These are phyloP conservation scores for Ips typographus DNA, from an alignment of 1,140 invertebrate species.

Conservation along the genomic window DNA sequence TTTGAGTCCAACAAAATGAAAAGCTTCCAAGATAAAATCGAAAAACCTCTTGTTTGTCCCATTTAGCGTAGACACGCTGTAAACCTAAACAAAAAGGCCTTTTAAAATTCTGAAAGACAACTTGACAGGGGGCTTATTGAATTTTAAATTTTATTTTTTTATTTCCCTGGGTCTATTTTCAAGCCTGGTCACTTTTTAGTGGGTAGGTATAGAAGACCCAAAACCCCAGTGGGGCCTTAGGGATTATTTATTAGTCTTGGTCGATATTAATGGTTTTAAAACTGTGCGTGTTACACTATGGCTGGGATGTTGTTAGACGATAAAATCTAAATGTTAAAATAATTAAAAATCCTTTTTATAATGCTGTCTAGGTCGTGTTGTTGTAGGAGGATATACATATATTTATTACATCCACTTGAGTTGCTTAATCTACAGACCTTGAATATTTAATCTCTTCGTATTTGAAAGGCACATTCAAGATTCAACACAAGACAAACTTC, in stretches of 20 bases:
- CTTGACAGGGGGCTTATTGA: constrained; percentile 26
- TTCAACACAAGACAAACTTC: background rate
- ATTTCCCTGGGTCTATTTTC: constrained; percentile 16
- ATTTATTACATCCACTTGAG: constrained; percentile 1
- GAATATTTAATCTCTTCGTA: background rate
- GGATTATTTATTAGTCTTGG: constrained; percentile 9
- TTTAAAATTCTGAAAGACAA: constrained; percentile 28
- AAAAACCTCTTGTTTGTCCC: constrained; percentile 6
- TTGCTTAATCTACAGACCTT: background rate
- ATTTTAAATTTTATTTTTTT: constrained; percentile 30
- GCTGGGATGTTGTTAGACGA: constrained; percentile 7
- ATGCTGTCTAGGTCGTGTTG: background rate
- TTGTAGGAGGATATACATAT: constrained; percentile 11
- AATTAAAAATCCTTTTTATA: constrained; percentile 13
- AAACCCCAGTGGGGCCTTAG: constrained; percentile 1
- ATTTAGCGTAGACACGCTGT: constrained; percentile 15
- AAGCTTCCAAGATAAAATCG: constrained; percentile 6
- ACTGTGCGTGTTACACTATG: constrained; percentile 7
- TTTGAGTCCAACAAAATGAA: background rate
- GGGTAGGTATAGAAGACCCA: constrained; percentile 9
- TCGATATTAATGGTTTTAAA: constrained; percentile 1
- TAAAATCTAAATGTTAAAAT: constrained; percentile 21
- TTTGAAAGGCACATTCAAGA: background rate
- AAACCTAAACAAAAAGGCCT: constrained; percentile 26
- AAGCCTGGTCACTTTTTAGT: constrained; percentile 22